phyloP scores from a whole-genome alignment of 2,888 invertebrate species.

The Chloroclysta siterata region DNA sequence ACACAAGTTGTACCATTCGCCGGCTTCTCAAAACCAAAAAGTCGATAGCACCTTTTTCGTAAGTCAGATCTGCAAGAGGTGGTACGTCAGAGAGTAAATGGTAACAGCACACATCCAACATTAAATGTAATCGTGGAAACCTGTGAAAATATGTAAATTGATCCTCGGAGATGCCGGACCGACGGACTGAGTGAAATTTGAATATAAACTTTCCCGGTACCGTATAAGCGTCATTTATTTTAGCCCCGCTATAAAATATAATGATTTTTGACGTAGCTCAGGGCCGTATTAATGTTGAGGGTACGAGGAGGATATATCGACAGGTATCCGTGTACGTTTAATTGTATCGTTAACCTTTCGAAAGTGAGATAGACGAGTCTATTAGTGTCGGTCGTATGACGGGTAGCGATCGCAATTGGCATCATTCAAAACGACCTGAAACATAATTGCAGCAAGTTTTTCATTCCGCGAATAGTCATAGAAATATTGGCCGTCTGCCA shows the following conservation, averaged over 20 bases:
- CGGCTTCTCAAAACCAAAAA: slow-evolving; percentile 1
- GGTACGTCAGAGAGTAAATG: slow-evolving; percentile 26
- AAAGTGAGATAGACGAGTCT: slow-evolving; percentile 28
- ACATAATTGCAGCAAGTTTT: slow-evolving; percentile 33
- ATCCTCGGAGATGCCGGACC: slow-evolving; percentile 82
- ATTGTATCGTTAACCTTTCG: slow-evolving; percentile 56
- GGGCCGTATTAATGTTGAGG: slow-evolving; percentile 77
- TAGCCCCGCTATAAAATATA: slow-evolving; percentile 81
- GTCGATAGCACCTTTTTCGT: slow-evolving; percentile 14
- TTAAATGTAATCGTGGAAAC: slow-evolving; percentile 77
- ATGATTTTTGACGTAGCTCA: slow-evolving; percentile 82
- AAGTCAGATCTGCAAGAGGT: slow-evolving; percentile 12
- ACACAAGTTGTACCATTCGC: slow-evolving; percentile 10
- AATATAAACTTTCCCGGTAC: slow-evolving; percentile 77
- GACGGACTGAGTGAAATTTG: slow-evolving; percentile 80
- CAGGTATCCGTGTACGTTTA: slow-evolving; percentile 55
- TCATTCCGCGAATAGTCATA: slow-evolving; percentile 39
- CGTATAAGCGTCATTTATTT: slow-evolving; percentile 79
- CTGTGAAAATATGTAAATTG: slow-evolving; percentile 85
- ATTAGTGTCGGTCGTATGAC: slow-evolving; percentile 24
- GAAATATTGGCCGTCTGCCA: slow-evolving; percentile 39
- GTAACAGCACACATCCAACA: slow-evolving; percentile 60
- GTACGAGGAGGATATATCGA: slow-evolving; percentile 66
- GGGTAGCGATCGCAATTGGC: slow-evolving; percentile 19
- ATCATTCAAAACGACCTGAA: slow-evolving; percentile 28